Evolutionary conservation across 64 coral and sea anemone genomes (phyloP), one percentile per base, ranked within the genome.

Genomic region (Dendronephthya gigantea): DNA sequence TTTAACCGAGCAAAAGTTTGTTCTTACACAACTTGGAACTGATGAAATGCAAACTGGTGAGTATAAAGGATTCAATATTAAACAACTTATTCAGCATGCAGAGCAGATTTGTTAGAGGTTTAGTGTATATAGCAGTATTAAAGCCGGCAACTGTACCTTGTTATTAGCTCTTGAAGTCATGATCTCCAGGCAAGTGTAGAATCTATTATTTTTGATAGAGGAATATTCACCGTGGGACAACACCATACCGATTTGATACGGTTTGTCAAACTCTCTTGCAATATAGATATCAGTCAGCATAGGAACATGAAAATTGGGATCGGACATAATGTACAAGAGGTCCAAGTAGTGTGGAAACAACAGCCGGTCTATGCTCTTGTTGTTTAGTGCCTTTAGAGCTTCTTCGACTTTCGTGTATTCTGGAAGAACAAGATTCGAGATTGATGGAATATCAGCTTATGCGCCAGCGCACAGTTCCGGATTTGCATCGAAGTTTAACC

Each of bases 261-360:
- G 22, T 34, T 79, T 79, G 28, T 79, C 72, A 33, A 79, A 35
- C 8, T 36, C 72, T 34, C 36, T 79, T 15, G 72, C 72, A 79
- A 79, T 79, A 39, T 79, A 79, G 13, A 79, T 19, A 33, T 79
- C 2, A 79, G 72, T 36, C 9, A 79, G 29, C 11, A 39, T 4
- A 34, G 32, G 32, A 4, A 15, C 29, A 34, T 79, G 19, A 19
- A 79, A 33, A 79, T 15, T 10, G 29, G 30, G 32, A 34, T 79
- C 72, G 36, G 72, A 79, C 72, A 79, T 79, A 12, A 79, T 10
- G 29, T 79, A 79, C 7, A 79, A 33, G 19, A 79, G 29, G 17
- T 79, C 72, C 72, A 79, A 79, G 36, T 79, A 79, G 29, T 79
- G 72, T 33, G 72, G 72, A 35, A 79, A 79, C 29, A 79, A 79